phyloP scores from a whole-genome alignment of 2,113 vertebrate genomes.

The Craseonycteris thonglongyai region DNA sequence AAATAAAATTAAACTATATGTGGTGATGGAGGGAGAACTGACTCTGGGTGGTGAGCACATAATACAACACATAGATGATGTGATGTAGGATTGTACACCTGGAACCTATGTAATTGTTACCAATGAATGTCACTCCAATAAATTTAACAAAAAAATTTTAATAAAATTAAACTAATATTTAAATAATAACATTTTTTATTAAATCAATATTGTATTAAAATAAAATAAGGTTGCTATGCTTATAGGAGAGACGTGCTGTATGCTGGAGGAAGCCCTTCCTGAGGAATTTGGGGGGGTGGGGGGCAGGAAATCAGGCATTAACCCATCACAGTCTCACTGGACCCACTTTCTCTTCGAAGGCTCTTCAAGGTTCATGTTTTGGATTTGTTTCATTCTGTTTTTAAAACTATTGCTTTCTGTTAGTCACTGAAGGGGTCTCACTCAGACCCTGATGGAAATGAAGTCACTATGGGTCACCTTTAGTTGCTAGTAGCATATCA shows the following conservation, averaged over 20 bases:
- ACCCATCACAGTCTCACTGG: not conserved
- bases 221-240: not conserved
- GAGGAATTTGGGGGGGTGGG: not conserved
- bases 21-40: too few relatives aligned
- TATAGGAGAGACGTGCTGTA: not conserved
- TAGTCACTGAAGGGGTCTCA: not conserved
- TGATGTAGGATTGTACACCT: too few relatives aligned
- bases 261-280: rapidly evolving
- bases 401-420: not conserved
- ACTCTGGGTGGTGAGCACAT: too few relatives aligned
- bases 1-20: not conserved
- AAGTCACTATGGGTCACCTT: not conserved
- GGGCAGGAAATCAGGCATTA: not conserved
- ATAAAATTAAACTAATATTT: not conserved
- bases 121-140: too few relatives aligned
- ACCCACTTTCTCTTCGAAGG: not conserved
- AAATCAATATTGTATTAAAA: not conserved
- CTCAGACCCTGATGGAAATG: not conserved
- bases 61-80: too few relatives aligned
- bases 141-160: too few relatives aligned
- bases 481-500: not conserved
- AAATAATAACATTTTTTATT: too few relatives aligned
- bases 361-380: not conserved
- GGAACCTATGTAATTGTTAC: too few relatives aligned
- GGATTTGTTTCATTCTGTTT: not conserved